These are phyloP conservation scores for Dreissena rostriformis DNA, from an alignment of 1,140 invertebrate genomes.

Conservation along the genomic window DNA sequence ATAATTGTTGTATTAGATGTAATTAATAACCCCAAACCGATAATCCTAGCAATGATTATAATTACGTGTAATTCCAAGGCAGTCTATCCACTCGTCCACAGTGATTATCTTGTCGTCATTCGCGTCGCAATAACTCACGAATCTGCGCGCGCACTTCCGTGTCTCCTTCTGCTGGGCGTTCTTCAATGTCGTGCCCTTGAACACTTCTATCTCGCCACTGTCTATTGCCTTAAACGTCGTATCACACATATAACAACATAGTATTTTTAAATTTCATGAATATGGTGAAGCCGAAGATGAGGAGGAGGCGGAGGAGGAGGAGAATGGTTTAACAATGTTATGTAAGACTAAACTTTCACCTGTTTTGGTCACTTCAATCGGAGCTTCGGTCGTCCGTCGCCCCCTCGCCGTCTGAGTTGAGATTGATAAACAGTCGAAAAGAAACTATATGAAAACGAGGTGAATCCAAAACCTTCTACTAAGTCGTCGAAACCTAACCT, in stretches of 20 bases:
- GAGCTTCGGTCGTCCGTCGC: conserved; percentile 50
- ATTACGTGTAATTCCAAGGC: no score
- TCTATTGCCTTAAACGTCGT: no score
- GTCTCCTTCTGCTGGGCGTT: no score
- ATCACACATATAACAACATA: no score
- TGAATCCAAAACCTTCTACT: conserved; percentile 50
- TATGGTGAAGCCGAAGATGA: conserved; percentile 4
- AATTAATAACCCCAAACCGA: background rate
- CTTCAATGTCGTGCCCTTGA: no score
- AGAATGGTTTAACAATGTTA: conserved; percentile 36
- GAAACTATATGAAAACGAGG: conserved; percentile 84
- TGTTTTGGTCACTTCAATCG: conserved; percentile 26
- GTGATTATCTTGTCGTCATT: no score
- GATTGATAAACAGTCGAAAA: conserved; percentile 91
- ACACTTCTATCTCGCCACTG: no score
- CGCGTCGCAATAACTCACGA: no score
- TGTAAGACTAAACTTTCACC: conserved; percentile 56
- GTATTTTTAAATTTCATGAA: no score
- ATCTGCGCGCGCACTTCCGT: no score
- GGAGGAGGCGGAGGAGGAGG: conserved; percentile 25
- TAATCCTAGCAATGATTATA: background rate
- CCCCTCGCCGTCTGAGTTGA: conserved; percentile 87
- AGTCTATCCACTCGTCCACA: no score
- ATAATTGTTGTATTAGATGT: background rate
- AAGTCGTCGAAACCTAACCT: conserved; percentile 22